Evolutionary conservation across 2,113 vertebrate species (phyloP).

Genomic region (Rhinolophus sinicus): DNA sequence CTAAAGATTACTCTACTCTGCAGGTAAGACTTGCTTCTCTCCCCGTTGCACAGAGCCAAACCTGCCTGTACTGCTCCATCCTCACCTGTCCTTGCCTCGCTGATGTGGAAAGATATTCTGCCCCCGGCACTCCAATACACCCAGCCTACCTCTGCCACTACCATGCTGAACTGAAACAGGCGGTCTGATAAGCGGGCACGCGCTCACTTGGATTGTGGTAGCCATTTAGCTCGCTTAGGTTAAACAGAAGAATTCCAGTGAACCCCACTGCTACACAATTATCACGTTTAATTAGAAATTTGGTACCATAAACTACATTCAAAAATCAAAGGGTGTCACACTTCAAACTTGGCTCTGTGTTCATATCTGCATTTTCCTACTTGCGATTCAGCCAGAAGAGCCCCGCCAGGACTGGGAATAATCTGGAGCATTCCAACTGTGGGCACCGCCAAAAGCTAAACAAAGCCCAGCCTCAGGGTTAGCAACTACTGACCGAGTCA

Average conservation of each 20-base stretch:
- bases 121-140: not conserved
- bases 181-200: not conserved
- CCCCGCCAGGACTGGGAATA: not conserved
- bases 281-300: not conserved
- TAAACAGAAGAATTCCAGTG: not conserved
- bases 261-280: not conserved
- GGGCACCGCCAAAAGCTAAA: not conserved
- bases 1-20: not conserved
- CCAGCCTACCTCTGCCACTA: not conserved
- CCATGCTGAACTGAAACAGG: not conserved
- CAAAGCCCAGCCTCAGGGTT: not conserved
- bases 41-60: not conserved
- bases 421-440: not conserved
- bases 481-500: not conserved
- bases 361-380: not conserved
- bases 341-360: not conserved
- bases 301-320: not conserved
- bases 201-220: too few species aligned
- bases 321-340: not conserved
- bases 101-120: rapidly evolving
- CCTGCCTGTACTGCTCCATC: not conserved
- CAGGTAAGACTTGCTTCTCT: not conserved
- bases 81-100: not conserved
- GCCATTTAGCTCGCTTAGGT: not conserved
- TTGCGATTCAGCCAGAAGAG: not conserved